Evolutionary conservation across 2,113 vertebrate species (phyloP).

Genomic region (Lontra canadensis): DNA sequence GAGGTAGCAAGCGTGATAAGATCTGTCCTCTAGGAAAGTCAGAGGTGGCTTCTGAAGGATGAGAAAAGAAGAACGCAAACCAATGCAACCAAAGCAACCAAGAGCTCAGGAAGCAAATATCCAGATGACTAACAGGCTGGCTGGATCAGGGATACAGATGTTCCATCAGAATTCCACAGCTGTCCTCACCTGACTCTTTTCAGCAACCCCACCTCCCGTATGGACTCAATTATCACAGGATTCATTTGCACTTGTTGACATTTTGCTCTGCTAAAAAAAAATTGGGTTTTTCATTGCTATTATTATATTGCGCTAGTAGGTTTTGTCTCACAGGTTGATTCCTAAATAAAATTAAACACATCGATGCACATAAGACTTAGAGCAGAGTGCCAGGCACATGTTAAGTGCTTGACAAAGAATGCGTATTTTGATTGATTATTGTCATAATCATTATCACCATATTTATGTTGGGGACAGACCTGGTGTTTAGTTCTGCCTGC

Average conservation of each 20-base stretch:
- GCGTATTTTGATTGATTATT: background rate
- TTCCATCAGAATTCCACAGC: background rate
- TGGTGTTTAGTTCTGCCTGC: background rate
- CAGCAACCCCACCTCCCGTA: background rate
- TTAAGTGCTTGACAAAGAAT: background rate
- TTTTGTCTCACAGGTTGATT: slow-evolving; percentile 38
- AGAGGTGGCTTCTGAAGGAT: background rate
- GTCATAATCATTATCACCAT: background rate
- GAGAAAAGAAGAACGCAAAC: background rate
- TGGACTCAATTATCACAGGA: background rate
- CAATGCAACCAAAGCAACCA: background rate
- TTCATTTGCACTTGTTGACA: slow-evolving; percentile 58
- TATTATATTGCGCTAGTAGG: background rate
- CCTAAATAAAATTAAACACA: slow-evolving; percentile 28
- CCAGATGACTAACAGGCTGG: background rate
- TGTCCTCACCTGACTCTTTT: background rate
- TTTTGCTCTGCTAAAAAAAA: slow-evolving; percentile 18
- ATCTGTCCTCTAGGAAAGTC: background rate
- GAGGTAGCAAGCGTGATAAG: background rate
- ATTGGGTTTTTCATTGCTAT: background rate
- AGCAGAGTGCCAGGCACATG: background rate
- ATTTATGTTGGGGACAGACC: background rate
- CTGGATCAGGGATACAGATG: background rate
- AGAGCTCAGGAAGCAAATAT: background rate
- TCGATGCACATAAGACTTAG: background rate